Conservation (phyloP, 2,888 invertebrate species). For the Smittia aterrima region DNA sequence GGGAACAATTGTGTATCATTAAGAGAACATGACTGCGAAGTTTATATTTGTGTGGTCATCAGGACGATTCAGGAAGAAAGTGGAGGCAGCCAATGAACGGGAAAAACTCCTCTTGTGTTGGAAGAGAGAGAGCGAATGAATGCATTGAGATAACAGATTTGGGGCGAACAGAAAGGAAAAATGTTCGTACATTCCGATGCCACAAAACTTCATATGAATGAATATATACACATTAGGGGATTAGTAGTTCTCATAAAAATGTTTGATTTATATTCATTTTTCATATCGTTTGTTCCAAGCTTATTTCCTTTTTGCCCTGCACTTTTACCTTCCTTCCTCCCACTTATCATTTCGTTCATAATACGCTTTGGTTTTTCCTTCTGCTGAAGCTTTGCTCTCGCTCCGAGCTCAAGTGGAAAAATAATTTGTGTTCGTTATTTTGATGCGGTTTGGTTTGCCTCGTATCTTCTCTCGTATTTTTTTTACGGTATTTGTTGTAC, state of each 20-base stretch:
- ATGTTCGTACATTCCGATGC: background rate
- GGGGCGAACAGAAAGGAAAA: background rate
- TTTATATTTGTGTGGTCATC: slow-evolving; percentile 18
- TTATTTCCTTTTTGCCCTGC: slow-evolving; percentile 20
- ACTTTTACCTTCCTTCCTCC: background rate
- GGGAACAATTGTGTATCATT: slow-evolving; percentile 19
- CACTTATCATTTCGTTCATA: background rate
- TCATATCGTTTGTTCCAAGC: slow-evolving; percentile 22
- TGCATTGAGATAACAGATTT: slow-evolving; percentile 19
- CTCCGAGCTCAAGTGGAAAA: background rate
- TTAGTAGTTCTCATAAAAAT: slow-evolving; percentile 37
- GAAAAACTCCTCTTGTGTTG: too few species aligned
- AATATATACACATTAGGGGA: slow-evolving; percentile 30
- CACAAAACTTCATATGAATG: slow-evolving; percentile 19
- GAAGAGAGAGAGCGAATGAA: background rate
- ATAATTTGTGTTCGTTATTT: slow-evolving; percentile 6
- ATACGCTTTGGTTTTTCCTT: background rate
- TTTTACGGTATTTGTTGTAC: background rate
- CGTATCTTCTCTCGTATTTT: background rate
- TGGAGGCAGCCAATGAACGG: background rate
- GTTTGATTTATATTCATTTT: slow-evolving; percentile 35
- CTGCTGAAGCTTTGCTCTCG: background rate
- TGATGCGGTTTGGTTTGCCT: background rate
- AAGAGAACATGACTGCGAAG: slow-evolving; percentile 16
- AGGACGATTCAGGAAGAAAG: background rate